Base-by-base conservation (phyloP, 2,888 invertebrate genomes). In the Malthinus seriepunctatus region DNA sequence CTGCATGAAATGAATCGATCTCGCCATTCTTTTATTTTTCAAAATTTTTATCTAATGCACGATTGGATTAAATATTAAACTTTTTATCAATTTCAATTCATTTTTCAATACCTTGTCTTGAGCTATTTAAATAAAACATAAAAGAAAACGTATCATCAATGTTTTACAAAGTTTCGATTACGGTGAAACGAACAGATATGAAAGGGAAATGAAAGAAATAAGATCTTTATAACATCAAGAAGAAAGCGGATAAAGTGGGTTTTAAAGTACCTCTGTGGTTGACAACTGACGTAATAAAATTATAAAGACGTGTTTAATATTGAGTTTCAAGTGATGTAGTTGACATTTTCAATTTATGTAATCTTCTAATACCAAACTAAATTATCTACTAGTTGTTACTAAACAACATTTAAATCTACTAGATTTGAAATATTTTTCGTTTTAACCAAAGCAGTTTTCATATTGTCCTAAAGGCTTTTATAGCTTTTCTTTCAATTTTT, bases 231-330 rank as follows among this genome's bases (percentile, higher is more conserved):
- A 65, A 61, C 64, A 71, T 71, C 68, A 69, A 56, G 63, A 64
- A 66, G 64, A 64, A 67, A 64, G 66, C 56, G 63, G 62, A 67
- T 69, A 65, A 70, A 70, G 70, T 71, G 70, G 70, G 66, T 71
- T 70, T 71, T 71, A 71, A 71, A 71, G 70, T 70, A 69, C 68
- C 67, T 67, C 62, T 68, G 65, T 63, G 67, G 69, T 66, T 69
- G 69, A 71, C 69, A 65, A 55, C 60, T 68, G 69, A 69, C 67
- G 64, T 69, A 68, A 70, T 70, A 63, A 53, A 63, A 70, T 71
- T 71, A 70, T 70, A 70, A 64, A 64, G 53, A 55, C 63, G 62
- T 64, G 62, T 66, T 68, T 64, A 66, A 65, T 69, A 63, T 68
- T 68, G 61, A 60, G 60, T 66, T 60, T 67, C 63, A 50, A 33